These are phyloP conservation scores for Chiroxiphia lanceolata DNA, from an alignment of 2,797 vertebrate genomes.

Conservation along the genomic window DNA sequence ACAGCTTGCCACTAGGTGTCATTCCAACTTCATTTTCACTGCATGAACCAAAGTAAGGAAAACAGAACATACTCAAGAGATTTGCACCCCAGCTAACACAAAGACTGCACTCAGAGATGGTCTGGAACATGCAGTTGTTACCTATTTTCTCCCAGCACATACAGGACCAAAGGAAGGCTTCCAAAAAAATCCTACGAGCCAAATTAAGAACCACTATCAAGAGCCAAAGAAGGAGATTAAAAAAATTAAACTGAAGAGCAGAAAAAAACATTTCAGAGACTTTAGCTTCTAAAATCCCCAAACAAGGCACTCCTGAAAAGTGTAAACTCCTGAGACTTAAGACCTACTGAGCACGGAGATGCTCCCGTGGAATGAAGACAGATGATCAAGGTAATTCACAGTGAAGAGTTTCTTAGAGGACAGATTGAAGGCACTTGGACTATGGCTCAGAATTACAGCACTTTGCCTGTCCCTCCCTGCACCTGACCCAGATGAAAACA, in stretches of 20 bases:
- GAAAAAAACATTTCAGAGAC: not conserved
- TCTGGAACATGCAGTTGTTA: not conserved
- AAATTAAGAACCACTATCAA: not conserved
- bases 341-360: not conserved
- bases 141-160: not conserved
- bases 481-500: not conserved
- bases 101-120: not conserved
- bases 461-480: too few relatives aligned
- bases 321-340: conserved; percentile 23
- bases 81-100: not conserved
- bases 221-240: not conserved
- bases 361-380: not conserved
- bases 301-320: not conserved
- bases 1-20: conserved; percentile 49
- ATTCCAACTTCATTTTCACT: not conserved
- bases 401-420: not conserved
- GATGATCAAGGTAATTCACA: not conserved
- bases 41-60: fast-evolving
- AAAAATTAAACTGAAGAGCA: not conserved
- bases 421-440: not conserved
- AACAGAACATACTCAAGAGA: not conserved
- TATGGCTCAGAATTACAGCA: not conserved
- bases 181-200: not conserved
- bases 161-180: not conserved
- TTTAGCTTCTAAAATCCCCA: conserved; percentile 2